Percentiles rank a stretch among this genome's conserved stretches.
Conservation (phyloP, 2,888 invertebrate species). For the Caenorhabditis doughertyi region DNA sequence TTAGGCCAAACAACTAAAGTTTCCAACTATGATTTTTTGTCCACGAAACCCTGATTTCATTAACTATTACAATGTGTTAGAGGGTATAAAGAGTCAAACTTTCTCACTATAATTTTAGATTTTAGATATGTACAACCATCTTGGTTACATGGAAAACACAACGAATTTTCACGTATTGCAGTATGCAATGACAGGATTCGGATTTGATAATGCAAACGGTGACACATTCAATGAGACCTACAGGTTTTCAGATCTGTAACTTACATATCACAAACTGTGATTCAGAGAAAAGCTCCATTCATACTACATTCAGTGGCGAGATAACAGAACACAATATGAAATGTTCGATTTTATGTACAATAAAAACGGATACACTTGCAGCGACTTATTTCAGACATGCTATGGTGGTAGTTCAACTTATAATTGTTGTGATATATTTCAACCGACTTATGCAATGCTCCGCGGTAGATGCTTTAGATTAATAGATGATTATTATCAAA, state of each 20-base stretch:
- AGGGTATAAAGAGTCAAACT: slow-evolving; percentile 31
- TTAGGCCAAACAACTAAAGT: slow-evolving; percentile 58
- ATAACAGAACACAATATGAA: slow-evolving; percentile 63
- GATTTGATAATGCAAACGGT: slow-evolving; percentile 47
- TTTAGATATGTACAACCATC: slow-evolving; percentile 62
- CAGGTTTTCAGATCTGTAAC: not conserved
- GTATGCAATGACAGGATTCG: slow-evolving; percentile 64
- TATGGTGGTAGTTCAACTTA: slow-evolving; percentile 62
- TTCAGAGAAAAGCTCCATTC: slow-evolving; percentile 39
- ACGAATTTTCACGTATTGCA: slow-evolving; percentile 57
- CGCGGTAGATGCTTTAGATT: slow-evolving; percentile 71
- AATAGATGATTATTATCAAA: slow-evolving; percentile 66
- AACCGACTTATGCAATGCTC: slow-evolving; percentile 68
- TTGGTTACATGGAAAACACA: slow-evolving; percentile 54
- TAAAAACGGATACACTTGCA: slow-evolving; percentile 59
- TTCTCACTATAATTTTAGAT: not conserved
- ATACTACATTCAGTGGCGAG: slow-evolving; percentile 52
- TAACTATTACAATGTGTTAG: slow-evolving; percentile 62
- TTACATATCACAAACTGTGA: not conserved
- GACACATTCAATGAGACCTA: slow-evolving; percentile 60
- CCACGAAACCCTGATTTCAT: slow-evolving; percentile 68
- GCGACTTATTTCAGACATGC: slow-evolving; percentile 66
- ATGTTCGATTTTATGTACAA: slow-evolving; percentile 68
- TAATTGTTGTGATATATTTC: slow-evolving; percentile 71
- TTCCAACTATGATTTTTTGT: slow-evolving; percentile 69